Evolutionary conservation across 2,113 vertebrate species (phyloP).

Genomic region (Rhinoptilus africanus): DNA sequence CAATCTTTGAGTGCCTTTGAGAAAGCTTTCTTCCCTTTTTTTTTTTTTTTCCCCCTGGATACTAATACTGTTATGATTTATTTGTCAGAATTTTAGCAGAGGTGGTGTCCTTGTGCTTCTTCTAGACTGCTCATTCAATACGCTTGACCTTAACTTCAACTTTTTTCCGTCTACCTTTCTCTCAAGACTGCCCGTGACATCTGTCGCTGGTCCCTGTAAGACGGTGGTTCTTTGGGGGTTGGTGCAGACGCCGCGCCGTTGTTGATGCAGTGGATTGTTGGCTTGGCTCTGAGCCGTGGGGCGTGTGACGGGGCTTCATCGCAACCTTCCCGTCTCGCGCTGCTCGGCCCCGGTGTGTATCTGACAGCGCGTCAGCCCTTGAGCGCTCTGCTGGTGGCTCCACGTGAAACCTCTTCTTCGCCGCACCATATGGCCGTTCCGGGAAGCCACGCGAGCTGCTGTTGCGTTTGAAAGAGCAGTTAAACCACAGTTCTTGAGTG

Average conservation of each 20-base stretch:
- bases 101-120: not conserved
- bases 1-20: not conserved
- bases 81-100: not conserved
- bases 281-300: not conserved
- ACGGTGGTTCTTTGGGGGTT: accelerated
- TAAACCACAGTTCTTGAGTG: slow-evolving; percentile 45
- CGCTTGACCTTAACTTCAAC: too few species aligned
- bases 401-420: not conserved
- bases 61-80: accelerated
- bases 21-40: not conserved
- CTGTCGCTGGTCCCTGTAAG: accelerated
- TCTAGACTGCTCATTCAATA: accelerated
- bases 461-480: slow-evolving; percentile 19
- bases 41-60: accelerated
- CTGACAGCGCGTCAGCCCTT: not conserved
- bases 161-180: accelerated
- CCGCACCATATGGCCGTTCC: not conserved
- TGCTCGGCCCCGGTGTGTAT: not conserved
- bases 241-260: accelerated
- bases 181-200: accelerated
- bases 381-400: not conserved
- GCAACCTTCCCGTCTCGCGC: accelerated
- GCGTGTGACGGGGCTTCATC: accelerated
- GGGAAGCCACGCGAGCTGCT: not conserved
- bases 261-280: accelerated